Conservation (phyloP, 1,140 invertebrate genomes). For the Drosophila mojavensis region DNA sequence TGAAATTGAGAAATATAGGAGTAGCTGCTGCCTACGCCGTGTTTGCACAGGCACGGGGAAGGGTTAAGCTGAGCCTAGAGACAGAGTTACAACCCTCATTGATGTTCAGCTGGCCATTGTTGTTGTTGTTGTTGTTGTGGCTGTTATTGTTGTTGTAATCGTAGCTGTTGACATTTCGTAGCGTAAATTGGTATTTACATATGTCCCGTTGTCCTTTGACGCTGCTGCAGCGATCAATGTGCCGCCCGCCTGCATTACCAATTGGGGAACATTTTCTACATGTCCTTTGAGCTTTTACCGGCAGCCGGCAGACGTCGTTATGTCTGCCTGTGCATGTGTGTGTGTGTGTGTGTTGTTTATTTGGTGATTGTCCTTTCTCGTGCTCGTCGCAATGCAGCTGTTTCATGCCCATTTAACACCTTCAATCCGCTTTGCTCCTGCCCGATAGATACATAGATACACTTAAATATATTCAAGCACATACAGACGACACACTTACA, state of each 20-base stretch:
- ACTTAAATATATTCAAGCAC: slow-evolving; percentile 18
- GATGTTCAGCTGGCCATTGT: background rate
- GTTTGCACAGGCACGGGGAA: slow-evolving; percentile 13
- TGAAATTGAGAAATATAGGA: slow-evolving; percentile 34
- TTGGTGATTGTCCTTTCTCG: slow-evolving; percentile 71
- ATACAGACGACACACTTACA: slow-evolving; percentile 9
- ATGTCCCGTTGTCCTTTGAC: slow-evolving; percentile 51
- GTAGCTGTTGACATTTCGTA: slow-evolving; percentile 75
- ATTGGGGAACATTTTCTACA: slow-evolving; percentile 61
- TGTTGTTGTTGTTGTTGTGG: slow-evolving; percentile 47
- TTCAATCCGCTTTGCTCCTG: slow-evolving; percentile 68
- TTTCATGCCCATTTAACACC: slow-evolving; percentile 82
- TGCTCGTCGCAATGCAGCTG: slow-evolving; percentile 73
- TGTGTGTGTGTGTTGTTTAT: slow-evolving; percentile 54
- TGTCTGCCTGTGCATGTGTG: background rate
- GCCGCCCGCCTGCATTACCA: slow-evolving; percentile 62
- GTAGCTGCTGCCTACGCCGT: slow-evolving; percentile 32
- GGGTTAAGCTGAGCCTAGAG: slow-evolving; percentile 51
- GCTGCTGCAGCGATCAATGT: slow-evolving; percentile 46
- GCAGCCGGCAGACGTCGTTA: slow-evolving; percentile 4
- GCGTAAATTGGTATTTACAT: slow-evolving; percentile 81
- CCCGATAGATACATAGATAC: slow-evolving; percentile 33
- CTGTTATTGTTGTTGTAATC: slow-evolving; percentile 61
- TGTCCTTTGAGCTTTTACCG: slow-evolving; percentile 75
- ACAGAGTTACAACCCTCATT: slow-evolving; percentile 20